These are phyloP conservation scores for Drusus annulatus DNA, from an alignment of 1,140 invertebrate genomes.

Conservation along the genomic window DNA sequence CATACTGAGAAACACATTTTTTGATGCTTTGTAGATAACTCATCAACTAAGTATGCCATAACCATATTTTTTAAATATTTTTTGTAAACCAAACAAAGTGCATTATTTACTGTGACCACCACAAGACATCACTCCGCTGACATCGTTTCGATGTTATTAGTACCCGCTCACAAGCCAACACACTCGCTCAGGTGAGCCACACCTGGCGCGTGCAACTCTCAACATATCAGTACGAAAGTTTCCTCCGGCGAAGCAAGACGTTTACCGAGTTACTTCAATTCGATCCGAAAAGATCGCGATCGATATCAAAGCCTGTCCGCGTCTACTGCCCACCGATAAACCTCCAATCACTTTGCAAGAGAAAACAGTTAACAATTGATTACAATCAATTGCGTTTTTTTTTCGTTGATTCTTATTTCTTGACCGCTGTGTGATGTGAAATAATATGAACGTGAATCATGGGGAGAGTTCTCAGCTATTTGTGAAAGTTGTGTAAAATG, in stretches of 20 bases:
- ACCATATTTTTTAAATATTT: no score
- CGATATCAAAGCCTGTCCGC: not conserved
- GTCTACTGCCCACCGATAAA: not conserved
- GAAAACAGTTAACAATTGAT: constrained; percentile 15
- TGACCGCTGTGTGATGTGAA: constrained; percentile 10
- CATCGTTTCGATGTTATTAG: no score
- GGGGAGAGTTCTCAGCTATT: constrained; percentile 2
- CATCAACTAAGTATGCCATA: no score
- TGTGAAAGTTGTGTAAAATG: constrained; percentile 42
- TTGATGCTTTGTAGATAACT: no score
- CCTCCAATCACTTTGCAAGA: not conserved
- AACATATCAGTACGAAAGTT: constrained; percentile 51
- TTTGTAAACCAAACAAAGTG: no score
- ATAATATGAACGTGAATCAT: constrained; percentile 26
- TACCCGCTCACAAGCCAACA: not conserved
- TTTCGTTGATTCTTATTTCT: not conserved
- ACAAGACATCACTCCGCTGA: no score
- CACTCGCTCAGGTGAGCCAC: constrained; percentile 2
- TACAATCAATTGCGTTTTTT: not conserved
- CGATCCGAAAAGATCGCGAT: not conserved
- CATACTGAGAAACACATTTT: no score
- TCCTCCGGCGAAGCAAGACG: constrained; percentile 31
- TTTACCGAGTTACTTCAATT: not conserved
- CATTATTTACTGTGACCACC: no score
- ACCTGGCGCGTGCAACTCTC: constrained; percentile 46